Evolutionary conservation across 1,140 invertebrate genomes (phyloP), one percentile per base, ranked within the genome.

Genomic region (Ceratitis capitata): DNA sequence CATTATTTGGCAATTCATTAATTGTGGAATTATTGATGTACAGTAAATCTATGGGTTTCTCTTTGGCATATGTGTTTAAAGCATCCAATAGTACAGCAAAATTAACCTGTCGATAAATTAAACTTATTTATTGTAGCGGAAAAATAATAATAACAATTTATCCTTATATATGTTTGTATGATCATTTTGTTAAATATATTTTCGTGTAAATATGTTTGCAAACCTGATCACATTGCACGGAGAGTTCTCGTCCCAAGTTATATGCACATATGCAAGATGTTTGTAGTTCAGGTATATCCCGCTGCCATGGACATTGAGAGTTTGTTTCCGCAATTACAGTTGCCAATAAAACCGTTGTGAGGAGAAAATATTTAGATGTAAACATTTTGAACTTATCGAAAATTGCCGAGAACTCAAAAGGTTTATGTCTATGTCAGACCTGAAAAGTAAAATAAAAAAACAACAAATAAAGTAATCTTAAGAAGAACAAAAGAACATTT

Each of bases 21-120:
- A 98, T 94, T 3, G 96, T 96, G 29, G 96, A 96, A 92, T 98
- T 98, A 91, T 97, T 97, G 14, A 98, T 94, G 89, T 98, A 98
- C 23, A 98, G 94, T 58, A 98, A 92, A 91, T 98, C 97, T 69
- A 98, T 93, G 0, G 95, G 92, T 84, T 93, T 94, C 88, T 94
- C 92, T 83, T 93, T 92, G 10, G 95, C 94, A 92, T 95, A 95
- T 84, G 94, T 94, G 88, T 94, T 95, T 87, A 98, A 93, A 1
- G 96, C 95, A 82, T 94, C 92, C 45, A 98, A 88, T 16, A 98
- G 92, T 78, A 94, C 92, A 7, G 93, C 92, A 89, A 97, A 97
- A 87, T 98, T 95, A 26, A 98, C 97, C 94, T 94, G 89, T 58
- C 39, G 35, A 23, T 14, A 32, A 61, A 61, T 2, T 1, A 32